Evolutionary conservation across 2,113 vertebrate genomes (phyloP).

Genomic region (Muntiacus reevesi): DNA sequence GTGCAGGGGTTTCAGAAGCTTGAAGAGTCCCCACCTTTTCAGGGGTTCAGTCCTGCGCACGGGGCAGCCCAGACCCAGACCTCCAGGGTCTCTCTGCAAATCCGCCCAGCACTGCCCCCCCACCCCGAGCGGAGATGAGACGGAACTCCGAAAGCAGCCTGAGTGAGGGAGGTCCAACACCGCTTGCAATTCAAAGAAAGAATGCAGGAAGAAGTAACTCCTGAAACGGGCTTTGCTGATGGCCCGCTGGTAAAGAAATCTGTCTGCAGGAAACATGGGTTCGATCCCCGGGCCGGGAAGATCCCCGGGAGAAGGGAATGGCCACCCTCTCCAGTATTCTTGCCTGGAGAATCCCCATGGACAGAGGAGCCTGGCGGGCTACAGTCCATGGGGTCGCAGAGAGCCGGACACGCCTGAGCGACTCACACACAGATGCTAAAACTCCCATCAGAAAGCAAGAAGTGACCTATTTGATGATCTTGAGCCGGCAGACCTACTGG

Average conservation of each 20-base stretch:
- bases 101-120: not conserved
- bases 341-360: not conserved
- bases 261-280: not conserved
- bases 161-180: not conserved
- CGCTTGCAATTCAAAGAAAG: not conserved
- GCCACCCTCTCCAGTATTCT: accelerated
- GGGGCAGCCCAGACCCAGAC: not conserved
- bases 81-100: not conserved
- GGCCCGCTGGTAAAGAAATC: not conserved
- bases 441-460: not conserved
- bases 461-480: not conserved
- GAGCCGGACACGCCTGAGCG: accelerated
- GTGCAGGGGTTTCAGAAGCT: not conserved
- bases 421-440: not conserved
- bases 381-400: accelerated
- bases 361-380: accelerated
- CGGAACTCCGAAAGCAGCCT: not conserved
- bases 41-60: not conserved
- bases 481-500: accelerated
- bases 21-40: not conserved
- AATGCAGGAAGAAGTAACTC: not conserved
- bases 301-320: accelerated
- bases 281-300: accelerated
- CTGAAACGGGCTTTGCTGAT: not conserved
- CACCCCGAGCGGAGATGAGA: not conserved